phyloP scores from a whole-genome alignment of 2,888 invertebrate species.

The Micropterix aruncella region DNA sequence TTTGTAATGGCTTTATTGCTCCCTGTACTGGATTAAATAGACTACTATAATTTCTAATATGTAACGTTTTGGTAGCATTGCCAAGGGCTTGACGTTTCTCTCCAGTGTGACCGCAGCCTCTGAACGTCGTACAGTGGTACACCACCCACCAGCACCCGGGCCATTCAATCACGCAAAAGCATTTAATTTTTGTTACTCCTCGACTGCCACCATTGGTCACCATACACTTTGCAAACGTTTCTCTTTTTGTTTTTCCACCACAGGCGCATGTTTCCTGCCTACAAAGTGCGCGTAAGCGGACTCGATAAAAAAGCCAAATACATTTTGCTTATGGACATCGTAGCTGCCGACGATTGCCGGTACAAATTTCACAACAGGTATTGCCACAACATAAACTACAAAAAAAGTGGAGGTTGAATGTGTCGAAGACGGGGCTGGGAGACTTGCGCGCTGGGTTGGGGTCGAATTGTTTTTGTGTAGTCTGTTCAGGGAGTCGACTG shows the following conservation, averaged over 20 bases:
- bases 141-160: too few species aligned
- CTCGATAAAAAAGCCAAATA: conserved; percentile 96
- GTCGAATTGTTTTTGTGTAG: background rate
- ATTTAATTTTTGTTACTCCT: background rate
- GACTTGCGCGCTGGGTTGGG: too few species aligned
- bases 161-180: too few species aligned
- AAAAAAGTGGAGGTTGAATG: conserved; percentile 6
- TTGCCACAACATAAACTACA: conserved; percentile 9
- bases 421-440: too few species aligned
- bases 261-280: conserved; percentile 98
- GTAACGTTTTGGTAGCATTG: too few species aligned
- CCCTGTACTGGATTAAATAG: too few species aligned
- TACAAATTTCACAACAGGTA: conserved; percentile 92
- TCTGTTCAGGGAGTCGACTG: background rate
- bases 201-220: background rate
- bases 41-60: too few species aligned
- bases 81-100: too few species aligned
- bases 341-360: conserved; percentile 91
- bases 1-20: too few species aligned
- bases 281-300: conserved; percentile 91
- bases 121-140: too few species aligned
- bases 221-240: conserved; percentile 32
- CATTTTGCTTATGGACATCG: conserved; percentile 94
- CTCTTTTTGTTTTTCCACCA: conserved; percentile 40
- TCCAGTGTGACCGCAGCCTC: too few species aligned